These are phyloP conservation scores for Gymnothorax javanicus DNA, from an alignment of 2,797 vertebrate genomes.

Conservation along the genomic window DNA sequence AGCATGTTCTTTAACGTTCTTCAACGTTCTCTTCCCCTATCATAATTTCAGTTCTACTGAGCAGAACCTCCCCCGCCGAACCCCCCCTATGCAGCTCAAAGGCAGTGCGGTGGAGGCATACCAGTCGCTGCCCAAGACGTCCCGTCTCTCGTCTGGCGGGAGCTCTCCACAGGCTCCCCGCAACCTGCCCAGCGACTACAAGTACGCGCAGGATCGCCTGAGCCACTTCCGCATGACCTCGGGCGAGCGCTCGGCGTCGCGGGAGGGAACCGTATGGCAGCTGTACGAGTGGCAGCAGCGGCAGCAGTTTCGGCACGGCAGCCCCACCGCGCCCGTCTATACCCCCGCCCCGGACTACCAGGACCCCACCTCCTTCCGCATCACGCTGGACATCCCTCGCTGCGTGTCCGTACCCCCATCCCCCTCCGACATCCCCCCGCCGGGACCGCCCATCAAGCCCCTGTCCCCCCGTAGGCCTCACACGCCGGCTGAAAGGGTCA, in stretches of 20 bases:
- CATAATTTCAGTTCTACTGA: constrained; percentile 66
- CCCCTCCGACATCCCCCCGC: constrained; percentile 80
- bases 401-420: constrained; percentile 81
- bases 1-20: not conserved
- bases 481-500: constrained; percentile 87
- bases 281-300: constrained; percentile 97
- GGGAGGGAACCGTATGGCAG: constrained; percentile 85
- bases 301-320: constrained; percentile 91
- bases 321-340: constrained; percentile 87
- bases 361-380: constrained; percentile 77
- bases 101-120: constrained; percentile 74
- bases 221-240: constrained; percentile 88
- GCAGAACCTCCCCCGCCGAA: constrained; percentile 80
- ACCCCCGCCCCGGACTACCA: constrained; percentile 80
- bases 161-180: constrained; percentile 73
- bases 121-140: constrained; percentile 86
- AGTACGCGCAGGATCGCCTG: constrained; percentile 91
- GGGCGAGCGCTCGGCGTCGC: constrained; percentile 77
- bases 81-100: constrained; percentile 75
- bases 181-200: constrained; percentile 86
- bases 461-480: constrained; percentile 82
- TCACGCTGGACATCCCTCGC: constrained; percentile 75
- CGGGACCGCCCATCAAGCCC: constrained; percentile 67
- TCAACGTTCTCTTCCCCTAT: not conserved
- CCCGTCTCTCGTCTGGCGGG: constrained; percentile 68